These are phyloP conservation scores for Aphidius gifuensis DNA, from an alignment of 1,140 invertebrate species.

Conservation along the genomic window DNA sequence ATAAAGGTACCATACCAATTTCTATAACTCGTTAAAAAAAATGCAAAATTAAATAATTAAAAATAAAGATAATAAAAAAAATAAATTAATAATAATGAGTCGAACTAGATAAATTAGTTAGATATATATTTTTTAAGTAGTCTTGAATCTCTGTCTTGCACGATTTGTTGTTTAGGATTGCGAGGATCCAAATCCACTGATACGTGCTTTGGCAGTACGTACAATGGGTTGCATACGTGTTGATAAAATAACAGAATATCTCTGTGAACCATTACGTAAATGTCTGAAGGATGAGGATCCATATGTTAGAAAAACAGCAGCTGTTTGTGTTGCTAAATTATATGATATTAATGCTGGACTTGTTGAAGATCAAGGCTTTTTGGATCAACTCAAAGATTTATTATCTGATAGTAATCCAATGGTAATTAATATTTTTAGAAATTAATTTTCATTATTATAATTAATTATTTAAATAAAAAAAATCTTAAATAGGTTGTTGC, in stretches of 20 bases:
- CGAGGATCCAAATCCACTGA: constrained; percentile 99
- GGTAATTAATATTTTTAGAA: constrained; percentile 61
- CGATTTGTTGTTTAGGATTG: constrained; percentile 80
- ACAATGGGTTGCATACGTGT: constrained; percentile 99
- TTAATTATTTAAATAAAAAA: background rate
- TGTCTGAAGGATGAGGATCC: constrained; percentile 99
- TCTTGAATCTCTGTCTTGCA: constrained; percentile 58
- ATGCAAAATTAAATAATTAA: constrained; percentile 14
- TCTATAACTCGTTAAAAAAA: constrained; percentile 51
- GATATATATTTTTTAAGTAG: constrained; percentile 49
- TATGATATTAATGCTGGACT: constrained; percentile 98
- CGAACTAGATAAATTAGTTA: constrained; percentile 45
- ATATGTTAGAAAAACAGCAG: constrained; percentile 98
- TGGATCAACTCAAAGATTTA: constrained; percentile 95
- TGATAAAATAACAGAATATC: constrained; percentile 99
- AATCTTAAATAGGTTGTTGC: constrained; percentile 75
- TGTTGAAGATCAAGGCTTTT: constrained; percentile 97
- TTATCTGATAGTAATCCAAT: constrained; percentile 99
- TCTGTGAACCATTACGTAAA: constrained; percentile 97
- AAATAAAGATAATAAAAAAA: constrained; percentile 21
- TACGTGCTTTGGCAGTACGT: constrained; percentile 94
- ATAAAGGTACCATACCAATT: constrained; percentile 55
- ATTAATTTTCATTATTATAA: background rate
- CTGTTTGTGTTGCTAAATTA: constrained; percentile 98
- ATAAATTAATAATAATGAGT: constrained; percentile 33